phyloP scores from a whole-genome alignment of 2,113 vertebrate genomes.

The Hemiscyllium ocellatum region DNA sequence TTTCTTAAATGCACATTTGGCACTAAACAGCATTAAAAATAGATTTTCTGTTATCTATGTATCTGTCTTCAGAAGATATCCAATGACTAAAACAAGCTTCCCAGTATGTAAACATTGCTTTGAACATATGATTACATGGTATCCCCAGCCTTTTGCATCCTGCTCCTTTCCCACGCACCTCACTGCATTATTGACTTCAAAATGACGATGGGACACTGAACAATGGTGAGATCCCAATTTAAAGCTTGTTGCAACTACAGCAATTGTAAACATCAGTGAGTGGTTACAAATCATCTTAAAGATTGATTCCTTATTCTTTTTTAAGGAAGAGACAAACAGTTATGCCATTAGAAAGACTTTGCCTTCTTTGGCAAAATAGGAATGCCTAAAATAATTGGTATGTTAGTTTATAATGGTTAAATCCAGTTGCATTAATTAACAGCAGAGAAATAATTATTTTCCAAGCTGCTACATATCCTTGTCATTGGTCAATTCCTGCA shows the following conservation, averaged over 20 bases:
- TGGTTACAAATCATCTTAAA: neutral
- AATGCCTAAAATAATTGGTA: neutral
- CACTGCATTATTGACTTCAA: neutral
- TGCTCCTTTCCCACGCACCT: neutral
- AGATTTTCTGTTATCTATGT: neutral
- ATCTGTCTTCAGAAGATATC: neutral
- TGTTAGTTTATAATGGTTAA: too few species aligned
- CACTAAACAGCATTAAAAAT: neutral
- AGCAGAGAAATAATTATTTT: neutral
- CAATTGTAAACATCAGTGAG: neutral
- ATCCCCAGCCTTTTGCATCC: too few species aligned
- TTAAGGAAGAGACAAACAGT: neutral
- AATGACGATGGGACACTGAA: neutral
- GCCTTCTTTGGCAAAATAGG: neutral
- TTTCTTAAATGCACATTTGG: neutral
- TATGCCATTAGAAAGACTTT: neutral
- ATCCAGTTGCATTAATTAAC: neutral
- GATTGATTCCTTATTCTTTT: neutral
- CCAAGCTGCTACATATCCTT: neutral
- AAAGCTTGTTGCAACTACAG: neutral
- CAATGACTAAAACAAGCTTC: neutral
- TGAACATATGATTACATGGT: neutral
- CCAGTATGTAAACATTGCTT: neutral
- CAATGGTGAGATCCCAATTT: neutral
- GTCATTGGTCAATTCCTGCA: neutral